Percentiles rank a stretch among this genome's conserved stretches.
Evolutionary conservation across 92 coral and sea anemone species (phyloP).

Genomic region (Palythoa grandiflora): DNA sequence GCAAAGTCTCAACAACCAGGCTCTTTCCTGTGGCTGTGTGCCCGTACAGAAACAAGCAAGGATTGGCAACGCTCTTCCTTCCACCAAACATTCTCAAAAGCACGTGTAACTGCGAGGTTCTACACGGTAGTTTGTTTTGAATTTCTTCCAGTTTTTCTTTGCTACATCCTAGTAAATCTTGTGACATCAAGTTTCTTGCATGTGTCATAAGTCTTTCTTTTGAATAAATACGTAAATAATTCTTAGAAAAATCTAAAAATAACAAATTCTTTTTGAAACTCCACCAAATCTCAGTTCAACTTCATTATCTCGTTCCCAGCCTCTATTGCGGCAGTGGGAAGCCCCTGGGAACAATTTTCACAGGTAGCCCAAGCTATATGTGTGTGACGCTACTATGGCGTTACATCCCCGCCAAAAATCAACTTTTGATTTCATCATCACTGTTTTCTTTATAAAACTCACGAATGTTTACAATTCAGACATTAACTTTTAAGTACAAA

Average conservation of each 20-base stretch:
- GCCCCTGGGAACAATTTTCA: too few species aligned
- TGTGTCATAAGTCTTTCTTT: not conserved
- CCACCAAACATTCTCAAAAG: slow-evolving; percentile 80
- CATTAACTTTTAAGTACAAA: too few species aligned
- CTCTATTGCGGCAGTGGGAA: not conserved
- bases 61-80: slow-evolving; percentile 60
- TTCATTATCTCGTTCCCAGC: not conserved
- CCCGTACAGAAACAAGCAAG: slow-evolving; percentile 83
- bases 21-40: slow-evolving; percentile 93
- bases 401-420: too few species aligned
- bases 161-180: slow-evolving; percentile 25
- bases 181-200: slow-evolving; percentile 50
- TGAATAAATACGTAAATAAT: not conserved
- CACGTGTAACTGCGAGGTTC: slow-evolving; percentile 71
- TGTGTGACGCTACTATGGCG: too few species aligned
- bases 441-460: too few species aligned
- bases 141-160: slow-evolving; percentile 43
- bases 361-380: too few species aligned
- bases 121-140: slow-evolving; percentile 61
- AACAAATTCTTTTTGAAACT: too few species aligned
- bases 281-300: too few species aligned
- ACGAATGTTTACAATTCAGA: too few species aligned
- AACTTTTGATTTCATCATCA: too few species aligned
- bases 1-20: slow-evolving; percentile 74
- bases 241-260: not conserved